Base-by-base conservation (phyloP, 2,888 invertebrate genomes). In the Sesamia inferens region DNA sequence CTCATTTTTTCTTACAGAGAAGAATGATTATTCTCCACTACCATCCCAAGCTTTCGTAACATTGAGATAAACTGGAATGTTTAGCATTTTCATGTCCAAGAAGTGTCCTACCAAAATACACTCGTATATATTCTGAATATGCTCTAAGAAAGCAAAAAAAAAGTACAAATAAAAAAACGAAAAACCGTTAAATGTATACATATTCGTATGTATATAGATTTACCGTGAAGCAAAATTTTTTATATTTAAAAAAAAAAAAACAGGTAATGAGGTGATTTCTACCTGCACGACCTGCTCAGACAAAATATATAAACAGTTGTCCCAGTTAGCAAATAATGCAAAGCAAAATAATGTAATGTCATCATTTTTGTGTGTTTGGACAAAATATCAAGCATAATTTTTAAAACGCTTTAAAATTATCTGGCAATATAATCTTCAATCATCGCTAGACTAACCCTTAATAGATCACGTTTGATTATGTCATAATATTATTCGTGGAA, bases 401-500 rank as follows among this genome's bases (percentile, higher is more conserved):
- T 6, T 22, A 16, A 16, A 63, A 44, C 44, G 19, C 24, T 24
- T 24, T 57, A 14, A 14, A 24, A 24, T 24, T 57, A 55, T 55
- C 24, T 14, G 14, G n/a, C n/a, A 57, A 57, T 24, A 24, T 2
- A 19, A 19, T 19, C 47, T 47, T 64, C 19, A 48, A 64, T 8
- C 19, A 8, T 19, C 14, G 24, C 8, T n/a, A 31, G n/a, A 10
- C 31, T 65, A 24, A 55, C 64, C 64, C 54, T 65, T 54, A 65
- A 64, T 5, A 51, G 14, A 54, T 24, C 47, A 54, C 10, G n/a
- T 51, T 51, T 8, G 24, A 14, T 1, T 14, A 10, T 55, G 5
- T 31, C 55, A 64, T 31, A 65, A 65, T 65, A 65, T 65, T 65
- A 31, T 65, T 54, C 1, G n/a, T 55, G 1, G 24, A 65, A 3